These are phyloP conservation scores for Lerista edwardsae DNA, from an alignment of 2,797 vertebrate genomes.

Conservation along the genomic window DNA sequence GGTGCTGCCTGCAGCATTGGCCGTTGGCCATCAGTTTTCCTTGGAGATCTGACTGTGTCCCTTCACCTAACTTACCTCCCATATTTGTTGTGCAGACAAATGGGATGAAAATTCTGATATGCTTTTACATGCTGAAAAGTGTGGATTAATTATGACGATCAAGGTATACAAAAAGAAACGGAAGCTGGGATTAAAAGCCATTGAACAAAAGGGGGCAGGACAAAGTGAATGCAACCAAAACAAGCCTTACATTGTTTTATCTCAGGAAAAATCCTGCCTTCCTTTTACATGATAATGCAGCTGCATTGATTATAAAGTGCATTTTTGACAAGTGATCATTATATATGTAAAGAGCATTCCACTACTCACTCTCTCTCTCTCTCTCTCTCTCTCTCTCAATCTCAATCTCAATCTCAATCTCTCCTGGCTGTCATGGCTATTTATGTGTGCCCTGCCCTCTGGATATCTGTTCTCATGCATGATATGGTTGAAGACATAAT, in stretches of 20 bases:
- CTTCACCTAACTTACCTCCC: neutral
- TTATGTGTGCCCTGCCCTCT: neutral
- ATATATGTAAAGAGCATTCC: slow-evolving; percentile 2
- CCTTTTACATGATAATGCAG: neutral
- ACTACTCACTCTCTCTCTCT: neutral
- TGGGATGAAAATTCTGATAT: neutral
- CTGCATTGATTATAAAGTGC: neutral
- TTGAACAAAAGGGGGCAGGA: neutral
- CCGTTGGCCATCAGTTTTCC: neutral
- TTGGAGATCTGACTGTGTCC: no score
- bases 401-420: no score
- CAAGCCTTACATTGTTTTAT: neutral
- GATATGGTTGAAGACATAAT: neutral
- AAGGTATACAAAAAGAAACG: neutral
- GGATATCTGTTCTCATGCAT: slow-evolving; percentile 16
- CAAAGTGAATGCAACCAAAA: neutral
- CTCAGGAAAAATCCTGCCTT: neutral
- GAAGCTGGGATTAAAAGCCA: neutral
- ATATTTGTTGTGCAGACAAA: neutral
- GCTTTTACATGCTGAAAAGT: neutral
- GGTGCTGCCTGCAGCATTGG: no score
- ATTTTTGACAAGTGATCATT: slow-evolving; percentile 22
- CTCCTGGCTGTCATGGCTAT: neutral
- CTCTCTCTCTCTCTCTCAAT: neutral
- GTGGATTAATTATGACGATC: neutral